Evolutionary conservation across 2,888 invertebrate genomes (phyloP), one percentile per base, ranked within the genome.

Genomic region (Stomorhina lunata): DNA sequence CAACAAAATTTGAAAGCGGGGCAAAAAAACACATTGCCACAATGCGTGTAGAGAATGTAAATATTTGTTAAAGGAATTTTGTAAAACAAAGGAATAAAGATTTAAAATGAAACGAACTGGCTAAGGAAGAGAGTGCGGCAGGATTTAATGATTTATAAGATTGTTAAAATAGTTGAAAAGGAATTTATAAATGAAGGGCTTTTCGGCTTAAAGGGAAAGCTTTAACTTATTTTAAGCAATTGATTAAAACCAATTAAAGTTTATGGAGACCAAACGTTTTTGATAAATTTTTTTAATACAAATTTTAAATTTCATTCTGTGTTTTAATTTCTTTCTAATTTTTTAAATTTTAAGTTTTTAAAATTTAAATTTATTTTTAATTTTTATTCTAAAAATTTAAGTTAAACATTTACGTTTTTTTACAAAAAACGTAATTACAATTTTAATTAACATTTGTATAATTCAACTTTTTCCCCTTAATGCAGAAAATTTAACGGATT

Each of bases 401-500:
- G n/a, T n/a, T n/a, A n/a, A n/a, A 9, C 37, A 12, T 15, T 15
- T 43, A 15, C 12, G 6, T 55, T 55, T 20, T 29, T 37, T 43
- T 48, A 10, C 15, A 75, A 69, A 32, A 59, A 55, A 63, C n/a
- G n/a, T n/a, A n/a, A n/a, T n/a, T 75, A 27, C 25, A 20, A 55
- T 57, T 80, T 76, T 66, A 76, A 76, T 80, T 65, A 65, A 71
- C 32, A 57, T 71, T 76, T 40, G 22, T 63, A 80, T 9, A 37
- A 29, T 34, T 9, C 17, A 9, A 1, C 20, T n/a, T 37, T 25
- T 63, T 27, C 25, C 7, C 15, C 6, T 61, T 72, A 37, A 17
- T 27, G 1, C 1, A 22, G 17, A 45, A 63, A 55, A 59, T 59
- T 29, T 25, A 73, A 15, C 77, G 77, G 81, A 81, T 73, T 78